Evolutionary conservation across 2,797 vertebrate genomes (phyloP), one percentile per base, ranked within the genome.

Genomic region (Pogoniulus pusillus): DNA sequence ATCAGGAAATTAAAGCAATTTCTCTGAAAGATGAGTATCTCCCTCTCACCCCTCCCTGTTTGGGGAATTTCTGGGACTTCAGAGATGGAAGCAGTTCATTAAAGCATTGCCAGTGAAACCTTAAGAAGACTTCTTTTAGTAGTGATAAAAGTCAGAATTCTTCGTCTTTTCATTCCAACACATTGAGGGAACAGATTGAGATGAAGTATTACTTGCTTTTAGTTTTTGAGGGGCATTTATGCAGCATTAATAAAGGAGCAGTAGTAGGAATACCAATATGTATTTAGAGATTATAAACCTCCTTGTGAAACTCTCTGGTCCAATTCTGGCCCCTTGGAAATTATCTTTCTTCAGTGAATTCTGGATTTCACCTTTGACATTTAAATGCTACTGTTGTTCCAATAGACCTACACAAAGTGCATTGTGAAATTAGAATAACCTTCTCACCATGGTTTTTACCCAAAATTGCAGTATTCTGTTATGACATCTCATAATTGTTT

Each of bases 361-460:
- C 54, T 68, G 18, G 20, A 26, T 84, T 93, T 94, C 37, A 72
- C 70, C 77, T 90, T 64, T 92, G 90, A 87, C 54, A 89, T 95
- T 94, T 91, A 90, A 93, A 94, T 93, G 57, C n/a, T 58, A 32
- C 27, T 71, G n/a, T 55, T 85, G 6, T 26, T 76, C 82, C 47
- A 37, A 45, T 66, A 43, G 3, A 63, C 47, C 49, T 76, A 83
- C 13, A 70, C 60, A 79, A 75, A 80, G 29, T 20, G 7, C n/a
- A 45, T 68, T 54, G 66, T 51, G 66, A 89, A 92, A 96, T 73
- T 11, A 85, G 82, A 87, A 80, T 91, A 82, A 89, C 68, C 83
- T 86, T 95, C 90, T 35, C 10, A 55, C 27, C 41, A 26, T 74
- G 24, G 16, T 51, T 89, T 63, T 54, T 65, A 62, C 63, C 34